Evolutionary conservation across 1,140 invertebrate species (phyloP).

Genomic region (Ceratitis capitata): DNA sequence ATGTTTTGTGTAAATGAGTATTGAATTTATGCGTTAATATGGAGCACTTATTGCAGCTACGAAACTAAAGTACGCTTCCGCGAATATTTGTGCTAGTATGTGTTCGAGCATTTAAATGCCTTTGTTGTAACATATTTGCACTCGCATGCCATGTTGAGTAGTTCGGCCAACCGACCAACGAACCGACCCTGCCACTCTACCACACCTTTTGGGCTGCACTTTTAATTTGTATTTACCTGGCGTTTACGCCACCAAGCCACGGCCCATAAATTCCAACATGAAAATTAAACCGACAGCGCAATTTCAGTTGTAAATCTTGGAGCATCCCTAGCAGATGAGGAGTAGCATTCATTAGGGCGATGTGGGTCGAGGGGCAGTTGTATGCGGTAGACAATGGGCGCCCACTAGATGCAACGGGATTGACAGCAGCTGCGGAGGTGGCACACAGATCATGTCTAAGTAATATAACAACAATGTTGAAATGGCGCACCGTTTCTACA

Average conservation of each 20-base stretch:
- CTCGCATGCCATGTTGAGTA: not conserved
- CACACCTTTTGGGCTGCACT: not conserved
- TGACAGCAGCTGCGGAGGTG: not conserved
- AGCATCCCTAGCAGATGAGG: too few species aligned
- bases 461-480: not conserved
- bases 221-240: slow-evolving; percentile 37
- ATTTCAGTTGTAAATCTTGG: slow-evolving; percentile 28
- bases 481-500: too few species aligned
- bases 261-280: slow-evolving; percentile 18
- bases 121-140: too few species aligned
- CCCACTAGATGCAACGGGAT: not conserved
- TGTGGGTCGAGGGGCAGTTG: not conserved
- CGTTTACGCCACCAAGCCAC: not conserved
- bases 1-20: not conserved
- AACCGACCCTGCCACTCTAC: too few species aligned
- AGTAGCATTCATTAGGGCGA: too few species aligned
- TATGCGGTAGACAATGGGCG: not conserved
- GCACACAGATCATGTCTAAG: not conserved
- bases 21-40: slow-evolving; percentile 27
- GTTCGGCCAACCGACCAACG: too few species aligned
- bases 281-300: slow-evolving; percentile 29
- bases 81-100: not conserved
- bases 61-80: not conserved
- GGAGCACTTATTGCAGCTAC: not conserved
- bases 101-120: not conserved